Percentiles rank a stretch among this genome's conserved stretches.
phyloP scores from a whole-genome alignment of 2,113 vertebrate genomes.

The Lophius piscatorius region DNA sequence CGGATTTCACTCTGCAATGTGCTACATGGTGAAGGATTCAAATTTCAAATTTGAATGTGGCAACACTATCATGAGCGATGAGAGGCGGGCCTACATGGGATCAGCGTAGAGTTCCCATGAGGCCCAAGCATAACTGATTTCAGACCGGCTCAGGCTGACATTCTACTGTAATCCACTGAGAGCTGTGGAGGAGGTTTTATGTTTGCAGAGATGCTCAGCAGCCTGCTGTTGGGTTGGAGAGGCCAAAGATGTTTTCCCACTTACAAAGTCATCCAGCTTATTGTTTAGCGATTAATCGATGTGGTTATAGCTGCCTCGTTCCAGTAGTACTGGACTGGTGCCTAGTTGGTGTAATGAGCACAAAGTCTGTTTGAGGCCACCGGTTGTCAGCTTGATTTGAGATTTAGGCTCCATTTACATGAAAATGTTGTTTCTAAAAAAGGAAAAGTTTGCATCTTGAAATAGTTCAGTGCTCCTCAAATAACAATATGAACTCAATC shows the following conservation, averaged over 20 bases:
- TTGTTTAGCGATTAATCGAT: constrained; percentile 57
- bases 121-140: constrained; percentile 79
- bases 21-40: constrained; percentile 48
- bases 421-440: too few relatives aligned
- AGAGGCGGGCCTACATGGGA: constrained; percentile 73
- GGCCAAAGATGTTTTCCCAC: too few relatives aligned
- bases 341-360: constrained; percentile 56
- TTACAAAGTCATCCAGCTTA: constrained; percentile 39
- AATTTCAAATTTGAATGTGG: constrained; percentile 68
- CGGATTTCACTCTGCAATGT: constrained; percentile 33
- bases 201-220: constrained; percentile 72
- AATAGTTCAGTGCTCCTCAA: too few relatives aligned
- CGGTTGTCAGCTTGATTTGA: constrained; percentile 64
- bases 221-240: constrained; percentile 48
- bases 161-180: constrained; percentile 80
- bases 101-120: constrained; percentile 73
- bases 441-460: too few relatives aligned
- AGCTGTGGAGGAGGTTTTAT: constrained; percentile 75
- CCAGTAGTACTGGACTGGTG: constrained; percentile 44
- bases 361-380: constrained; percentile 46
- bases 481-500: too few relatives aligned
- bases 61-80: constrained; percentile 75
- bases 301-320: constrained; percentile 52
- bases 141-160: constrained; percentile 76
- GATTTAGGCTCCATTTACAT: too few relatives aligned